A percentile compares a stretch with the other conserved stretches of the same genome.
Evolutionary conservation across 2,113 vertebrate species (phyloP).

Genomic region (Colinus virginianus): DNA sequence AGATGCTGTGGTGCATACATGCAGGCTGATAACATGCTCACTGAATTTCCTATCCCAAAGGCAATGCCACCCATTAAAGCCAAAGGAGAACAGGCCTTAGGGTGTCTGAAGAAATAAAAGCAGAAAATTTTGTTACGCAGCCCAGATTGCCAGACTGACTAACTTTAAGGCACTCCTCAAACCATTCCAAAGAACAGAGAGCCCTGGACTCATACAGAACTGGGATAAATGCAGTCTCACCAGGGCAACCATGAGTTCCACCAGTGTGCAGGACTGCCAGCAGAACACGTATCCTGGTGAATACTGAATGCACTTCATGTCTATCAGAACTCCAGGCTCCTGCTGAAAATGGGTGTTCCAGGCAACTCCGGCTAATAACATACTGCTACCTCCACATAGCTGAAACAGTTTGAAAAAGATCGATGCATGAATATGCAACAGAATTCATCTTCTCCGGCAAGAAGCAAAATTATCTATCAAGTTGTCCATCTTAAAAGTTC

Average conservation of each 20-base stretch:
- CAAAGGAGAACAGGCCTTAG: not conserved
- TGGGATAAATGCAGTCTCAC: not conserved
- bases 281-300: not conserved
- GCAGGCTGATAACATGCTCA: not conserved
- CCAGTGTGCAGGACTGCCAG: not conserved
- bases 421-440: not conserved
- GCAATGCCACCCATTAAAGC: not conserved
- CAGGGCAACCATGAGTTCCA: accelerated
- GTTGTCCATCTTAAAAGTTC: not conserved
- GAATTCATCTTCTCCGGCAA: not conserved
- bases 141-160: not conserved
- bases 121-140: not conserved
- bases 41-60: not conserved
- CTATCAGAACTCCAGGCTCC: not conserved
- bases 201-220: not conserved
- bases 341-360: not conserved
- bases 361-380: not conserved
- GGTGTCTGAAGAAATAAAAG: not conserved
- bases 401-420: not conserved
- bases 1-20: not conserved
- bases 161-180: not conserved
- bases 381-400: not conserved
- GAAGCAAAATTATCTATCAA: constrained; percentile 17
- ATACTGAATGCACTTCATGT: not conserved
- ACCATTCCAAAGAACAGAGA: not conserved